These are phyloP conservation scores for Acinonyx jubatus DNA, from an alignment of 2,113 vertebrate species.

Conservation along the genomic window DNA sequence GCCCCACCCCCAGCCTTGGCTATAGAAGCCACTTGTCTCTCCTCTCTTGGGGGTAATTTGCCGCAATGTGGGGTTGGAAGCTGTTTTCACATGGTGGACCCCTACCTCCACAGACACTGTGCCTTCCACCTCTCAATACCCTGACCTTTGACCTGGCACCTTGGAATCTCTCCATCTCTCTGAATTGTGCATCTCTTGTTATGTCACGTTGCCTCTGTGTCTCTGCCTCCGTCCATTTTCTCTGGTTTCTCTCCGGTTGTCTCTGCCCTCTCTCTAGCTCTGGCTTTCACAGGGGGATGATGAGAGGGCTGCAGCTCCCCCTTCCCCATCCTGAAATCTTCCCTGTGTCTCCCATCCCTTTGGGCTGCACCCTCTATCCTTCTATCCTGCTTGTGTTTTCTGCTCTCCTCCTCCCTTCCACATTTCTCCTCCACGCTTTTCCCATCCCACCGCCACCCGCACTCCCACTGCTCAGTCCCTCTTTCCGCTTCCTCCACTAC, in stretches of 20 bases:
- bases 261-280: neutral
- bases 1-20: neutral
- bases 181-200: neutral
- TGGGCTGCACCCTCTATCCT: neutral
- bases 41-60: neutral
- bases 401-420: neutral
- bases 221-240: neutral
- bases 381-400: neutral
- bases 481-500: conserved; percentile 3
- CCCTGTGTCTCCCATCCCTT: neutral
- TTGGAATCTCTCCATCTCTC: neutral
- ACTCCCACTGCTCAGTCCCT: neutral
- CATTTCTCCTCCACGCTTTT: neutral
- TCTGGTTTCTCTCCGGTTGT: neutral
- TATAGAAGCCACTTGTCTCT: neutral
- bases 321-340: neutral
- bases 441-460: neutral
- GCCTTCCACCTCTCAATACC: neutral
- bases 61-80: neutral
- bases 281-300: neutral
- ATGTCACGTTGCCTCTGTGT: neutral
- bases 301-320: neutral
- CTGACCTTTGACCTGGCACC: neutral
- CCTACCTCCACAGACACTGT: neutral
- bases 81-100: neutral